Base-by-base conservation (phyloP, 2,797 vertebrate species). In the Sebastes aleutianus region DNA sequence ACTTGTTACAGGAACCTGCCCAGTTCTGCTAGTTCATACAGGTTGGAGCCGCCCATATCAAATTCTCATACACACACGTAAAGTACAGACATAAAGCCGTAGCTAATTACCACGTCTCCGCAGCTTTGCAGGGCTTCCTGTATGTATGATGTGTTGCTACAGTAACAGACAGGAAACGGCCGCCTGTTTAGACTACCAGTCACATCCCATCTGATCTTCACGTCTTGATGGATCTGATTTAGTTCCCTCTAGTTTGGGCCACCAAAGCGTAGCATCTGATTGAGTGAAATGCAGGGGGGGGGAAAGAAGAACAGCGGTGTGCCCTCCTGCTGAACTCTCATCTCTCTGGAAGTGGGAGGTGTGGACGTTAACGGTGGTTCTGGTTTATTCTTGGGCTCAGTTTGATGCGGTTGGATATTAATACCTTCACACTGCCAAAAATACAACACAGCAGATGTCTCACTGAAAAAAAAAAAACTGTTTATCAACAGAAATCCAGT, bases 161-260 rank as follows among this genome's bases (percentile, higher is more conserved):
- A 56, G 70, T 70, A 79, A 73, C 88, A 76, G 78, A 82, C 68
- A 76, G 87, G 73, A 81, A 89, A 36, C 39, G 11, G 24, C 16
- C 0, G 20, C 26, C 57, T 85, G 78, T 90, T 88, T 86, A 87
- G 77, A 79, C 86, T 78, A 12, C 36, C 12, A 12, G 74, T 85
- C 83, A 53, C 34, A 68, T 85, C 74, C 26, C 58, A 79, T 88
- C 85, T 80, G 1, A 84, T 85, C 81, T 77, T 18, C 53, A 18
- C 43, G 3, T 78, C 34, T 31, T 62, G 65, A 80, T 59, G 43
- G 24, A 74, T 70, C 70, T 36, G 32, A 80, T 85, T 81, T n/a
- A 16, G 65, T 76, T 87, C 77, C 76, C 13, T 72, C 43, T 12
- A 3, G 57, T 71, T 62, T 34, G 58, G 32, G 39, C 72, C 62